Evolutionary conservation across 2,113 vertebrate species (phyloP), one percentile per base, ranked within the genome.

Genomic region (Cryptomyrus ogoouensis): DNA sequence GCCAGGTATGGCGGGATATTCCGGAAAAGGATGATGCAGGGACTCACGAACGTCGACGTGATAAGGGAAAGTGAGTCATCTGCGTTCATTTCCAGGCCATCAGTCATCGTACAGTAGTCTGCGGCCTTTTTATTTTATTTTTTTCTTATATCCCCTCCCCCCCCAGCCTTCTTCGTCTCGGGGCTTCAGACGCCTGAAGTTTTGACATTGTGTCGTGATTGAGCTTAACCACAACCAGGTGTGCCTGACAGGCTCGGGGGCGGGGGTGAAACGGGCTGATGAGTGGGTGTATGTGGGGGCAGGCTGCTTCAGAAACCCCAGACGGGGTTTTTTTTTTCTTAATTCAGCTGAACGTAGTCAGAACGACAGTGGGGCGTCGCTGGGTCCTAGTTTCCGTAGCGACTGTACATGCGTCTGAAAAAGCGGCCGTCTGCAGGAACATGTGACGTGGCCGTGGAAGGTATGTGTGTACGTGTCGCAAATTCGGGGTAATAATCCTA

Each of bases 141-240:
- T 50, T 84, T 52, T 77, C 42, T 1, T 46, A 87, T 13, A 39
- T 1, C 15, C 2, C 88, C 88, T 88, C 89, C 88, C 47, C 42
- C 87, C 87, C 89, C 90, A 74, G 44, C 80, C 77, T 91, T 77
- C 70, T 86, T 90, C 89, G 42, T 84, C 39, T 84, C 77, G 5
- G 77, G 21, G 91, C 89, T 92, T 91, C 90, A 88, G 92, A 58
- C 15, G 90, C 92, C 92, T 50, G 85, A 88, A 91, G 92, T 91
- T 93, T 92, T 93, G 80, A 93, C 91, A 89, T 92, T 88, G 90
- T 90, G 90, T 91, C 91, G 91, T 91, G 94, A 94, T 94, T 93
- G 92, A 93, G 92, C 90, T 92, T 96, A 96, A 96, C 93, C 94
- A 94, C 93, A 94, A 95, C 94, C 95, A 96, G 95, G 95, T 96